Evolutionary conservation across 2,797 vertebrate species (phyloP).

Genomic region (Carduelis carduelis): DNA sequence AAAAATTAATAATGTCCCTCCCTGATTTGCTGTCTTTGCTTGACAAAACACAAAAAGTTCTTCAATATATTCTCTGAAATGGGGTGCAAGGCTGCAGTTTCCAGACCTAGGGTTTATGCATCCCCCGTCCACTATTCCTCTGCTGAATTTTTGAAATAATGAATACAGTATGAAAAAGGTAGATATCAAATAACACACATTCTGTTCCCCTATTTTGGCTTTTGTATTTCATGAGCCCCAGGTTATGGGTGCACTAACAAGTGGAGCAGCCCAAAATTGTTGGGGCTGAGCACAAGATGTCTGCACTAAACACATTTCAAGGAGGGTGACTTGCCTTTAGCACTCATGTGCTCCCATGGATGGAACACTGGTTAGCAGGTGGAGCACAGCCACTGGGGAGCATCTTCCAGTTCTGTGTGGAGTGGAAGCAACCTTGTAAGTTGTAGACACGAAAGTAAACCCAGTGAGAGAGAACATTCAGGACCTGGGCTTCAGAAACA

Average conservation of each 20-base stretch:
- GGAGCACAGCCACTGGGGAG: background rate
- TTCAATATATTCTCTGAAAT: background rate
- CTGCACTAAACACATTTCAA: fast-evolving
- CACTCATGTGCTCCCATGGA: background rate
- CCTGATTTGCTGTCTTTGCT: background rate
- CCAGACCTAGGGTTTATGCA: background rate
- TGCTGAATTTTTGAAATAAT: background rate
- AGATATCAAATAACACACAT: background rate
- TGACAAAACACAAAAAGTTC: background rate
- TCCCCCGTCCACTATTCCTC: background rate
- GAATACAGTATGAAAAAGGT: background rate
- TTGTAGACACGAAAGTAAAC: background rate
- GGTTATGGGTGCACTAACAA: background rate
- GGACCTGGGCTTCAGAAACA: background rate
- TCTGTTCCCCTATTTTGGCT: background rate
- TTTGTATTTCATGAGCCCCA: background rate
- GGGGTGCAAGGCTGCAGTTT: background rate
- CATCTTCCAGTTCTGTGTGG: background rate
- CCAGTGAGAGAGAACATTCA: background rate
- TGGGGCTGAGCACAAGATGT: fast-evolving
- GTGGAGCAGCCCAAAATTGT: background rate
- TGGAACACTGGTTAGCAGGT: background rate
- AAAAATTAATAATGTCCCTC: background rate
- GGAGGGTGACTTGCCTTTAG: background rate
- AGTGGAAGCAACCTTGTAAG: background rate